A percentile compares a stretch with the other conserved stretches of the same genome.
These are phyloP conservation scores for Tetramorium parvispinum DNA, from an alignment of 1,140 invertebrate species.

Conservation along the genomic window DNA sequence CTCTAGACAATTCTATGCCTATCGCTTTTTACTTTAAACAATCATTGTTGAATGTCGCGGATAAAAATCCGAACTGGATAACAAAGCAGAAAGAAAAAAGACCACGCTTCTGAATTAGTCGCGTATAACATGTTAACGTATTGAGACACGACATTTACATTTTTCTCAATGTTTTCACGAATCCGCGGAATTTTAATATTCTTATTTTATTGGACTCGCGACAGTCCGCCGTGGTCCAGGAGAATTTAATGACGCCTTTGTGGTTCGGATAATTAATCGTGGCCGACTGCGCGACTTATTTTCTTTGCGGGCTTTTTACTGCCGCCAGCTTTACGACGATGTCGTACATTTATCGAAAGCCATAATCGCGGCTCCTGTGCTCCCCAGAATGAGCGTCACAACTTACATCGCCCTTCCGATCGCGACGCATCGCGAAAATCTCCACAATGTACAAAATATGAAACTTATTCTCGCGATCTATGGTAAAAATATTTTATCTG, in stretches of 20 bases:
- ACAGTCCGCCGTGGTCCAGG: neutral
- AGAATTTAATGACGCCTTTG: conserved; percentile 51
- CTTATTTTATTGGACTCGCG: conserved; percentile 10
- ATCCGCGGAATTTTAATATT: neutral
- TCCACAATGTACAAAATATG: neutral
- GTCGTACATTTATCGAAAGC: conserved; percentile 58
- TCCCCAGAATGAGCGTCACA: neutral
- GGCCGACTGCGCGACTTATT: conserved; percentile 46
- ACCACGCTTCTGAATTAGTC: too few relatives aligned
- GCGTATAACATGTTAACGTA: neutral
- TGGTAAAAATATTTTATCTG: neutral
- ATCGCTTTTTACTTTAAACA: neutral
- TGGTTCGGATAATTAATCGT: conserved; percentile 54
- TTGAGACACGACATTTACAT: neutral
- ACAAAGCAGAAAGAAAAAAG: neutral
- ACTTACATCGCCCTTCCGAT: neutral
- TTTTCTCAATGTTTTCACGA: conserved; percentile 22
- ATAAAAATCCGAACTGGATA: conserved; percentile 8
- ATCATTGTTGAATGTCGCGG: neutral
- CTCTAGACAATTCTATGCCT: neutral
- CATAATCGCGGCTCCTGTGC: conserved; percentile 38
- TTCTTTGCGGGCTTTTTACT: conserved; percentile 40
- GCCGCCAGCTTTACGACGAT: conserved; percentile 49
- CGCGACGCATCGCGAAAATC: neutral
- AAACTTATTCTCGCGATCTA: neutral